Evolutionary conservation across 2,888 invertebrate species (phyloP).

Genomic region (Ecliptopera silaceata): DNA sequence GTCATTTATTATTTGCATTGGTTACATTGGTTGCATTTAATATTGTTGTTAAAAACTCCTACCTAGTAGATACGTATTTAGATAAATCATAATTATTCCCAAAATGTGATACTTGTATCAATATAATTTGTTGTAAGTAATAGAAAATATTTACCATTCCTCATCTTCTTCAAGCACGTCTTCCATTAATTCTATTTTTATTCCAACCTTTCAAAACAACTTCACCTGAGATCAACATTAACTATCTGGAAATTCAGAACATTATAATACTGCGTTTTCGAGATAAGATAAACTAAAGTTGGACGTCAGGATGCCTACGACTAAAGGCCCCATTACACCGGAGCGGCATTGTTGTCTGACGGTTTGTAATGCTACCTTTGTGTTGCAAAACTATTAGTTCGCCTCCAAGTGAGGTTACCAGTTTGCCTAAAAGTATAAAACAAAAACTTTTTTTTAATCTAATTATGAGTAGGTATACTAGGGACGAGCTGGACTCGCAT

Average conservation of each 20-base stretch:
- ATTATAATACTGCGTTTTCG: constrained; percentile 24
- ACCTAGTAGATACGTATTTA: too few relatives aligned
- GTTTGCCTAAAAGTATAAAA: too few relatives aligned
- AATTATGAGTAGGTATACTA: too few relatives aligned
- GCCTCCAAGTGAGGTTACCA: too few relatives aligned
- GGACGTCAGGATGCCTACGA: constrained; percentile 15
- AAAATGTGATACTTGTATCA: background rate
- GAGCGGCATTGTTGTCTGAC: background rate
- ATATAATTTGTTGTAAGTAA: background rate
- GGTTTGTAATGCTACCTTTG: background rate
- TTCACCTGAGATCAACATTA: constrained; percentile 34
- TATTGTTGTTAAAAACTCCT: too few relatives aligned
- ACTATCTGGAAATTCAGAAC: constrained; percentile 29
- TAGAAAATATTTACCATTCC: constrained; percentile 52
- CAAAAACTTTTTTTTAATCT: too few relatives aligned
- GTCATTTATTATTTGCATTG: too few relatives aligned
- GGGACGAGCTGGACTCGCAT: too few relatives aligned
- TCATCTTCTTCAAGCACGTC: constrained; percentile 55
- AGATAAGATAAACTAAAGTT: constrained; percentile 47
- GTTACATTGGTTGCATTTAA: too few relatives aligned
- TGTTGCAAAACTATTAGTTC: background rate
- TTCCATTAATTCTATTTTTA: constrained; percentile 47
- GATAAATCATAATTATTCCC: too few relatives aligned
- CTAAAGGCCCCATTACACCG: background rate
- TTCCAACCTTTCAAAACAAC: constrained; percentile 19